Evolutionary conservation across 2,888 invertebrate genomes (phyloP), one percentile per base, ranked within the genome.

Genomic region (Conus canariensis): DNA sequence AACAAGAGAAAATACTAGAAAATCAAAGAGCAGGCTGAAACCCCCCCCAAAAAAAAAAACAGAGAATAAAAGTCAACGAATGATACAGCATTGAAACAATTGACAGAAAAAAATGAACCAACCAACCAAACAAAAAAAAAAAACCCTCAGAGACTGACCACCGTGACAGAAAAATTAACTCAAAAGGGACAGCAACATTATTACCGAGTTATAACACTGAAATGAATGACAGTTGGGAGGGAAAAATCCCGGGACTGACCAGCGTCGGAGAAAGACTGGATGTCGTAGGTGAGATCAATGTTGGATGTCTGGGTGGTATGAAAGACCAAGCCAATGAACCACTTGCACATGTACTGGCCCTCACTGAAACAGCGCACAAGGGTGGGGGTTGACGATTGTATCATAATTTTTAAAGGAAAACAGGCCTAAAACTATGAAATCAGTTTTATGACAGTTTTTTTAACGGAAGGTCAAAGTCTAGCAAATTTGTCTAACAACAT

Each of bases 241-340:
- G 25, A 25, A 58, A 80, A 14, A 45, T 14, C 77, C 0, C 22
- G 5, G 5, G 30, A 93, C 94, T 92, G 97, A 96, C 99, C 98
- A 67, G 98, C 97, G 95, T 98, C 98, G 0, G 98, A 98, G 96
- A 99, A 99, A 88, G 97, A 97, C 94, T 98, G 98, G 93, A 99
- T 99, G 95, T 99, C 99, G 93, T 97, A 97, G 0, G 99, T 99
- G 91, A 99, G 97, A 97, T 99, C 98, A 88, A 99, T 97, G 95
- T 99, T 99, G 88, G 98, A 97, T 96, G 98, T 98, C 96, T 98
- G 98, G 22, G 98, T 97, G 97, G 98, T 98, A 94, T 94, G 98
- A 96, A 99, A 99, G 92, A 98, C 98, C 88, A 99, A 97, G 0
- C 99, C 99, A 94, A 99, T 99, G 96, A 99, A 99, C 99, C 99